These are phyloP conservation scores for Adela reaumurella DNA, from an alignment of 2,888 invertebrate species.

Conservation along the genomic window DNA sequence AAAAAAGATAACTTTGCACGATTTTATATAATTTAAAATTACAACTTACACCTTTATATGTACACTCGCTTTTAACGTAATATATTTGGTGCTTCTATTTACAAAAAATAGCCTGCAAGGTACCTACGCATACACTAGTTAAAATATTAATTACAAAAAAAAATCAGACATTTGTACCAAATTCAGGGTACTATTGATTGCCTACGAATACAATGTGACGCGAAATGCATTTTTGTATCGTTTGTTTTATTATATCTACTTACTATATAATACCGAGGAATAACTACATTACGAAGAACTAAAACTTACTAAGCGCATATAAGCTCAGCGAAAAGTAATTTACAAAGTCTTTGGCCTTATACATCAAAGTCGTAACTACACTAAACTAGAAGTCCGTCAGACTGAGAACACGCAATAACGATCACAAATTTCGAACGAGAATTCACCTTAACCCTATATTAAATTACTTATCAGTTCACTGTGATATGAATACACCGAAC, in stretches of 20 bases:
- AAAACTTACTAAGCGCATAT: conserved; percentile 17
- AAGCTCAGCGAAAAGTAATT: conserved; percentile 11
- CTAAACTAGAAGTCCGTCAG: neutral
- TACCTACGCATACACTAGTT: conserved; percentile 23
- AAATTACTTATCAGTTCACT: neutral
- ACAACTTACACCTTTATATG: conserved; percentile 17
- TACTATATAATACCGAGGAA: no score
- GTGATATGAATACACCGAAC: neutral
- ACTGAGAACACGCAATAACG: neutral
- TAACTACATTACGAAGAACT: conserved; percentile 8
- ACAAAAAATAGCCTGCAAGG: conserved; percentile 22
- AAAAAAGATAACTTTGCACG: neutral
- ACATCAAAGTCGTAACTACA: neutral
- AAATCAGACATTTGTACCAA: conserved; percentile 46
- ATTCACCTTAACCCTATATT: neutral
- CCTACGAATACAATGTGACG: no score
- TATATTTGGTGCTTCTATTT: conserved; percentile 54
- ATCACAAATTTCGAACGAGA: neutral
- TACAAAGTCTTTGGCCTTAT: conserved; percentile 54
- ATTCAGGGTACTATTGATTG: conserved; percentile 36
- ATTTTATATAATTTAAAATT: neutral
- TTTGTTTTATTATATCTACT: conserved; percentile 17
- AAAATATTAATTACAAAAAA: conserved; percentile 19
- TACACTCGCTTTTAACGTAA: conserved; percentile 36
- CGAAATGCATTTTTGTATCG: conserved; percentile 54